A percentile compares a stretch with the other conserved stretches of the same genome.
phyloP scores from a whole-genome alignment of 2,888 invertebrate species.

The Pristionchus mayeri region DNA sequence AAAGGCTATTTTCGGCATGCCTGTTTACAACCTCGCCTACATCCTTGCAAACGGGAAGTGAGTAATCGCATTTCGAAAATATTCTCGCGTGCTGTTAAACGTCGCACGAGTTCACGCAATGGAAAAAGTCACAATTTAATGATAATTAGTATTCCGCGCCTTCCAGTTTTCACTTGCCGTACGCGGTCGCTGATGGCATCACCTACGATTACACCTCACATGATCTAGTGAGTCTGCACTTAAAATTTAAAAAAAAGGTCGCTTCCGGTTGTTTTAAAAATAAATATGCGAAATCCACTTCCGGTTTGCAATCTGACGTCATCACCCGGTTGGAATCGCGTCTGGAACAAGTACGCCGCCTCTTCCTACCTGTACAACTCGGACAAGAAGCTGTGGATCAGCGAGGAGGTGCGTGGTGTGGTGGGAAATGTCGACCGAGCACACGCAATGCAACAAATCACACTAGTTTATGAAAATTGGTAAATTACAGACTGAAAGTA shows the following conservation, averaged over 20 bases:
- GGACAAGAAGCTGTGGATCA: slow-evolving; percentile 44
- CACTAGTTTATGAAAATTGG: not conserved
- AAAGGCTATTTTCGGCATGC: slow-evolving; percentile 89
- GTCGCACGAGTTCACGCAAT: not conserved
- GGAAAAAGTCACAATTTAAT: not conserved
- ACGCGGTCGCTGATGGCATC: slow-evolving; percentile 12
- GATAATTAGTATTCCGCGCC: not conserved
- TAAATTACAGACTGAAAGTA: slow-evolving; percentile 32
- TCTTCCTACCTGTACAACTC: slow-evolving; percentile 83
- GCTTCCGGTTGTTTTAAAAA: not conserved
- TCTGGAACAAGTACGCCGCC: slow-evolving; percentile 83
- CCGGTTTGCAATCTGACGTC: slow-evolving; percentile 18
- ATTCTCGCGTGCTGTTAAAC: not conserved
- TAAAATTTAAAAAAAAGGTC: no score
- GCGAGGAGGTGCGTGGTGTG: slow-evolving; percentile 28
- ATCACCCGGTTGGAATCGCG: slow-evolving; percentile 44
- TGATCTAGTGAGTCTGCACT: not conserved
- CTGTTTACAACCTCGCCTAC: slow-evolving; percentile 89
- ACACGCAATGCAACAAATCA: not conserved
- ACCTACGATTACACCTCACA: slow-evolving; percentile 21
- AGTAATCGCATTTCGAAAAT: no score
- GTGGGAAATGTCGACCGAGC: not conserved
- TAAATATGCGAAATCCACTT: not conserved
- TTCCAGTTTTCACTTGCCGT: slow-evolving; percentile 24
- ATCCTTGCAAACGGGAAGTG: slow-evolving; percentile 80